Evolutionary conservation across 1,140 invertebrate species (phyloP), one percentile per base, ranked within the genome.

Genomic region (Amyelois transitella): DNA sequence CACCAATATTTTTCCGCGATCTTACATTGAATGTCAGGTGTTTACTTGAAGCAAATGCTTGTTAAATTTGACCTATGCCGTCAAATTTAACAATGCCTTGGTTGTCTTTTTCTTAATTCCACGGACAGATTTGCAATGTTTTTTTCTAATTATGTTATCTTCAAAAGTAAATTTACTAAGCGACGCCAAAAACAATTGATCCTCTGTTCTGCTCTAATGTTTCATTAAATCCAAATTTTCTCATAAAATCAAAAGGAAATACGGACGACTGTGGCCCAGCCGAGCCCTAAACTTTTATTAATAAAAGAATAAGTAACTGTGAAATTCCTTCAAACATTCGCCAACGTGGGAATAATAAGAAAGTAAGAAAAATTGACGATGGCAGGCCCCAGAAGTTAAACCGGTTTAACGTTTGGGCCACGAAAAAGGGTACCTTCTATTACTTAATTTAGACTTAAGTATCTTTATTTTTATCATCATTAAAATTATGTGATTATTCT

Each of bases 361-460:
- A 70, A 65, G 62, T 72, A 74, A 73, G 58, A 60, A 62, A 77
- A 74, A 77, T 77, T 77, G 71, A 77, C 74, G 74, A 38, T 14
- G 32, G 32, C 32, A 70, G 58, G 28, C 53, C 65, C 60, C 58
- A 43, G 44, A 60, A 54, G 65, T 66, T 61, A 59, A 73, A 66
- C 60, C 63, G 25, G 25, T 28, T 28, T 28, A 28, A 28, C 25
- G 1, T 6, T 62, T 43, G 51, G 57, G 20, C 55, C 52, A 59
- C 25, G 25, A 55, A 60, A 68, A 21, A n/a, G n/a, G n/a, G n/a
- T n/a, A n/a, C n/a, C n/a, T n/a, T n/a, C n/a, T n/a, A n/a, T n/a
- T n/a, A n/a, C n/a, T n/a, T n/a, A n/a, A n/a, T n/a, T n/a, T n/a
- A n/a, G n/a, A n/a, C n/a, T n/a, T n/a, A n/a, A n/a, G n/a, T n/a